Evolutionary conservation across 2,113 vertebrate genomes (phyloP).

Genomic region (Ursus arctos): DNA sequence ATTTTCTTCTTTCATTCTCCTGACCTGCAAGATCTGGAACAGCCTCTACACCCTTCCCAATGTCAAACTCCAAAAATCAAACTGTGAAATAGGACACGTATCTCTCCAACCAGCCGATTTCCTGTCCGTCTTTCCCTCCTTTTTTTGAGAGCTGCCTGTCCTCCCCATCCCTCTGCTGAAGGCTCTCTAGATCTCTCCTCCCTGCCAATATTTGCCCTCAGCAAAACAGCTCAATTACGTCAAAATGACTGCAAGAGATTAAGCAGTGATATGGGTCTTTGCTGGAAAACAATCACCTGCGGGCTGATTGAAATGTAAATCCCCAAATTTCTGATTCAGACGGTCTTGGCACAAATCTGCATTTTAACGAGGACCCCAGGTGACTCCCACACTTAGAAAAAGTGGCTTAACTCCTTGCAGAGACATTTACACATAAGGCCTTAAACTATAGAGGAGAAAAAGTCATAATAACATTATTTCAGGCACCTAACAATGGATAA

Average conservation of each 20-base stretch:
- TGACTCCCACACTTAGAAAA: neutral
- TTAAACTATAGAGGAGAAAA: neutral
- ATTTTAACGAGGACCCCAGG: neutral
- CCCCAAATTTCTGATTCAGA: neutral
- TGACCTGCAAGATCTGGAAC: neutral
- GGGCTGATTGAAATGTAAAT: neutral
- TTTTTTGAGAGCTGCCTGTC: too few relatives aligned
- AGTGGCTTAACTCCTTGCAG: conserved; percentile 14
- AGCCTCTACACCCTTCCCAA: neutral
- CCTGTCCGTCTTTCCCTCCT: neutral
- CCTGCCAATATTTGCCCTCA: neutral
- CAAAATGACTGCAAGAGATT: neutral
- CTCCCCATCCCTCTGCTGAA: neutral
- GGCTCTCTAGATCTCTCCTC: neutral
- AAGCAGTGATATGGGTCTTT: neutral
- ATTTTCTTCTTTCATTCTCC: conserved; percentile 2
- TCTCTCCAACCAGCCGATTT: neutral
- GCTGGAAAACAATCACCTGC: neutral
- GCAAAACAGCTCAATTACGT: neutral
- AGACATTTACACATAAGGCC: neutral
- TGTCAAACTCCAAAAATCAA: neutral
- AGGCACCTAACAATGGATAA: neutral
- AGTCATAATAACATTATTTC: neutral
- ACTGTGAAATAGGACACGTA: neutral
- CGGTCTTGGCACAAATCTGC: neutral